Evolutionary conservation across 2,888 invertebrate genomes (phyloP), one percentile per base, ranked within the genome.

Genomic region (Cenopis cana): DNA sequence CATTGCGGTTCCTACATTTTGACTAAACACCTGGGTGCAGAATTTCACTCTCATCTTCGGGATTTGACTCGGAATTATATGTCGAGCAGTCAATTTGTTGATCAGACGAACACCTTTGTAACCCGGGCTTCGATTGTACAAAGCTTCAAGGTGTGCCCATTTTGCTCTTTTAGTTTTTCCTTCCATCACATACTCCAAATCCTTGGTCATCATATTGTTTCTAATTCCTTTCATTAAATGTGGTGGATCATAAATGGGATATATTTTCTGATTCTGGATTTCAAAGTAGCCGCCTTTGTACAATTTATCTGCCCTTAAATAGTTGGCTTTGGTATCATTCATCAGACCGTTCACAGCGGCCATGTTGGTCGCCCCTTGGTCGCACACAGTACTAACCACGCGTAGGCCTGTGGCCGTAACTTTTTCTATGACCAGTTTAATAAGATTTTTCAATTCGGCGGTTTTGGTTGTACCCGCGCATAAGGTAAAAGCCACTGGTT

Each of bases 21-120:
- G 50, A 24, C 74, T 75, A 20, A 76, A 76, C 6, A 75, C 73
- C 66, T 76, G 73, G 0, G 74, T 73, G 60, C 73, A 66, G 29
- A 71, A 33, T 49, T 76, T 75, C 0, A 76, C 76, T 24, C 52
- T 62, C 75, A 76, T 75, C 60, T 76, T 76, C 0, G 76, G 75
- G 12, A 75, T 76, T 1, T 69, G 36, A 0, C 65, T 59, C 0
- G 73, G 74, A 0, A 73, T 20, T 3, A 74, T 74, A 68, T 75
- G 74, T 5, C 33, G 69, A 11, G 66, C 66, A 8, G 73, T 75
- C 12, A 76, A 46, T 68, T 69, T 76, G 5, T 52, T 72, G 11
- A n/a, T n/a, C n/a, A n/a, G n/a, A n/a, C n/a, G n/a, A n/a, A n/a
- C n/a, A n/a, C n/a, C n/a, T n/a, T n/a, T 74, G 20, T 73, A 73